Conservation (phyloP, 2,797 vertebrate genomes). For the Gobionotothen gibberifrons region DNA sequence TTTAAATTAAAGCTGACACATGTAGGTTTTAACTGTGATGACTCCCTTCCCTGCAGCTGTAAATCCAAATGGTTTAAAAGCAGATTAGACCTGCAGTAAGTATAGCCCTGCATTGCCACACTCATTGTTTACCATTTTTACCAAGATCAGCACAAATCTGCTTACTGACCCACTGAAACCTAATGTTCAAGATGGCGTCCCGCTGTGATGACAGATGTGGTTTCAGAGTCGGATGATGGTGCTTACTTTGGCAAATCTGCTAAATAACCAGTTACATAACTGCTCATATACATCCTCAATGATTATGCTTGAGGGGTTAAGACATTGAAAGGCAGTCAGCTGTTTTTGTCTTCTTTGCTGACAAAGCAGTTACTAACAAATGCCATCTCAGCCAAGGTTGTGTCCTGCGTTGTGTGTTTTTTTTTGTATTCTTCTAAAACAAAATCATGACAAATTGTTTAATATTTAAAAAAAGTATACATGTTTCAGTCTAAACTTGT, state of each 20-base stretch:
- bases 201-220: constrained; percentile 1
- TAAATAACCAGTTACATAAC: neutral
- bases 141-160: constrained; percentile 56
- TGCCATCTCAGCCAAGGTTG: neutral
- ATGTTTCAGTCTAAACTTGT: neutral
- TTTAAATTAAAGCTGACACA: constrained; percentile 60
- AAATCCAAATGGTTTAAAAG: constrained; percentile 73
- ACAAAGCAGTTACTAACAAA: neutral
- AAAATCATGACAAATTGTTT: too few relatives aligned
- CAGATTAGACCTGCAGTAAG: constrained; percentile 72
- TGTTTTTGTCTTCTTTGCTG: neutral
- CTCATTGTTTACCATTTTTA: constrained; percentile 59
- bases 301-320: constrained; percentile 8
- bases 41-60: constrained; percentile 44
- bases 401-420: neutral
- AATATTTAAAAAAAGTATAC: neutral
- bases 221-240: neutral
- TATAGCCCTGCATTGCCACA: constrained; percentile 50
- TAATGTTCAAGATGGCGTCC: constrained; percentile 8
- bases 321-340: constrained; percentile 4
- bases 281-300: neutral
- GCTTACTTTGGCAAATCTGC: constrained; percentile 6
- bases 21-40: constrained; percentile 50
- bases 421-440: neutral
- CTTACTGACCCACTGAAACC: constrained; percentile 40